Base-by-base conservation (phyloP, 2,797 vertebrate species). In the Eleutherodactylus coqui region DNA sequence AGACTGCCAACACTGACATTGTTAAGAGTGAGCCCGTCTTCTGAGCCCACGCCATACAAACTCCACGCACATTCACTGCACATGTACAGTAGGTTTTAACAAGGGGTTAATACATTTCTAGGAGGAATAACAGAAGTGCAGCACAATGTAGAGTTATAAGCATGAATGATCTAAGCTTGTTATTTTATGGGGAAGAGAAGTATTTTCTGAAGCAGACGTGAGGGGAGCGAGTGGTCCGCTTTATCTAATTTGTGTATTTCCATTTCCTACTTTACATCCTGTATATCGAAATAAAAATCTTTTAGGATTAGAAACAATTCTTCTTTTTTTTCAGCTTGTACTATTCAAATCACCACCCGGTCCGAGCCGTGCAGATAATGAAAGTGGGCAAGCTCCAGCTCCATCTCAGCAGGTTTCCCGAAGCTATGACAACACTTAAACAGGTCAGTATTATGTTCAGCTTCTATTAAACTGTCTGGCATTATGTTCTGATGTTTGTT, bases 311-410 rank as follows among this genome's bases (percentile, higher is more conserved):
- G 1, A 47, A 75, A 49, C 7, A 4, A 1, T 88, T 19, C 91
- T 36, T 73, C 16, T 72, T 87, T 90, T 76, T 88, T 90, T 89
- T 4, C 89, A 99, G 98, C 79, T 79, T 94, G 2, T 96, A 97
- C 88, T 98, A 93, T 90, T 92, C 95, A 1, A 95, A 96, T 84
- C 96, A 94, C 91, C 97, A 99, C 90, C 98, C 98, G 0, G 95
- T 96, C 86, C 92, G 95, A 80, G 97, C 95, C 1, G 89, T 99
- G 79, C 97, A 99, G 91, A 93, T 98, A 84, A 95, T 97, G 93
- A 95, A 97, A 89, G 95, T 99, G 1, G 97, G 96, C 81, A 99
- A 99, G 84, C 91, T 99, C 83, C 97, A 98, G 89, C 93, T 97
- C 86, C 94, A 94, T 83, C 94, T 96, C 88, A 94, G 90, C 79